Evolutionary conservation across 2,888 invertebrate genomes (phyloP), one percentile per base, ranked within the genome.

Genomic region (Zaprionus obscuricornis): DNA sequence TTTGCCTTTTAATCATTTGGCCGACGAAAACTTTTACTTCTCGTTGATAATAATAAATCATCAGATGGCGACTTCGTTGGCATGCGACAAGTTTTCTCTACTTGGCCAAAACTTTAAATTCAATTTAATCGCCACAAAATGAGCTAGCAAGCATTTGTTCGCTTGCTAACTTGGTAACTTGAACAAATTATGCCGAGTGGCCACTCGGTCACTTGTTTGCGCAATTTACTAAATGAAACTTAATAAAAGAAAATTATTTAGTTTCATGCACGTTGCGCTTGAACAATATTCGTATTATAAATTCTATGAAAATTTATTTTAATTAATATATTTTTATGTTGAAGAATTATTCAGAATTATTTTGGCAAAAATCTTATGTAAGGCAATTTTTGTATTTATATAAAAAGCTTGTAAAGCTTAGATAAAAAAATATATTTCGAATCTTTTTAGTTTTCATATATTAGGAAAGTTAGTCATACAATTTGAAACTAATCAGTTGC

Each of bases 41-140:
- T 24, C 68, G 56, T 54, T 77, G 34, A 59, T 59, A 71, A 68
- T 82, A 79, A 78, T 78, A 78, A 78, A 78, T 78, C 83, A 78
- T 78, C 73, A 40, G 59, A 45, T 27, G 63, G 47, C 60, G 34
- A 27, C 51, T 4, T 13, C 14, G 20, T 2, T 36, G 46, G 10
- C 40, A 34, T 37, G 16, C 59, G 34, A 52, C 42, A 57, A 22
- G 17, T 62, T 56, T 37, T 34, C 17, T n/a, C 39, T 26, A 36
- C 29, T 62, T 45, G 46, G 16, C 39, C 66, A 39, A 58, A 73
- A 73, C 70, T 78, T 75, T 63, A 58, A 66, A 75, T 75, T 78
- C 46, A 73, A 75, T 78, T 78, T 70, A 78, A 82, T 75, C 36
- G 70, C 45, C 58, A 31, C 62, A 62, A 69, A 70, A 51, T 66